A percentile compares a stretch with the other conserved stretches of the same genome.
These are phyloP conservation scores for Cryptophagus acutangulus DNA, from an alignment of 2,888 invertebrate genomes.

Conservation along the genomic window DNA sequence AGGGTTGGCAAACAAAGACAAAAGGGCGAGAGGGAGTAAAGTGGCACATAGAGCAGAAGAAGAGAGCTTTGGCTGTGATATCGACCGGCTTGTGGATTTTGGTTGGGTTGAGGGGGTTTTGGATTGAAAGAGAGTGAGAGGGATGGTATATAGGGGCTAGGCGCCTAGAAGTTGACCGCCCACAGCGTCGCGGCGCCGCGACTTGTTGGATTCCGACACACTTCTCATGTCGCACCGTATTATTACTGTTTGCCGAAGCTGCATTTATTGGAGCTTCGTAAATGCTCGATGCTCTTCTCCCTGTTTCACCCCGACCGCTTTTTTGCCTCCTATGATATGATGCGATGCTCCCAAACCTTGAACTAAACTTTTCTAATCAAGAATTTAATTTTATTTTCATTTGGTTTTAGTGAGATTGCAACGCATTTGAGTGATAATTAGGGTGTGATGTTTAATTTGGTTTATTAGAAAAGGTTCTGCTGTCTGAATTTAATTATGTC, in stretches of 20 bases:
- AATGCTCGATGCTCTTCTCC: slow-evolving; percentile 16
- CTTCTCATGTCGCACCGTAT: slow-evolving; percentile 44
- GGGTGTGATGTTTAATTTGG: background rate
- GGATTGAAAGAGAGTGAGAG: slow-evolving; percentile 9
- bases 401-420: slow-evolving; percentile 8
- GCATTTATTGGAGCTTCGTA: slow-evolving; percentile 35
- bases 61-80: slow-evolving; percentile 33
- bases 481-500: too few species aligned
- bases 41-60: too few species aligned
- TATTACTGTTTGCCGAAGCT: slow-evolving; percentile 44
- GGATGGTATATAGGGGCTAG: slow-evolving; percentile 36
- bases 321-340: slow-evolving; percentile 8
- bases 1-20: too few species aligned
- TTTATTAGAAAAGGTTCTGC: too few species aligned
- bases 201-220: slow-evolving; percentile 48
- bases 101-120: slow-evolving; percentile 20
- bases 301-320: slow-evolving; percentile 9
- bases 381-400: slow-evolving; percentile 15
- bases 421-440: background rate
- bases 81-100: slow-evolving; percentile 24
- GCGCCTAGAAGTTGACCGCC: slow-evolving; percentile 52
- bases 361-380: slow-evolving; percentile 16
- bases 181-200: slow-evolving; percentile 45
- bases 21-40: too few species aligned
- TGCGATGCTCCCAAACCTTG: slow-evolving; percentile 15